Percentiles rank a stretch among this genome's conserved stretches.
These are phyloP conservation scores for Pterostichus madidus DNA, from an alignment of 2,888 invertebrate species.

Conservation along the genomic window DNA sequence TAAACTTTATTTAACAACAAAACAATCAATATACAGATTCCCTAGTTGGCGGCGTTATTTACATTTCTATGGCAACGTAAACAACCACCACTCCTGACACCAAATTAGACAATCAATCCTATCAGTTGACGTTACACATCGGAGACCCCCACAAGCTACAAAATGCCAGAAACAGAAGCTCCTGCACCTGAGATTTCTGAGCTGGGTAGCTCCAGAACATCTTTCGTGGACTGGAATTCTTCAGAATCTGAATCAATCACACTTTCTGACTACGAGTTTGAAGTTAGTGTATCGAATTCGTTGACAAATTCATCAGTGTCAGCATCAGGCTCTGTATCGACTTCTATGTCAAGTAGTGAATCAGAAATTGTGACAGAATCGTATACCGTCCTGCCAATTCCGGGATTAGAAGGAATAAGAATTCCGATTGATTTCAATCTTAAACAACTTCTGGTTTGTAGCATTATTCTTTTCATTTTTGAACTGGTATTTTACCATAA, in stretches of 20 bases:
- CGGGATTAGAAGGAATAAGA: slow-evolving; percentile 49
- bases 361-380: slow-evolving; percentile 7
- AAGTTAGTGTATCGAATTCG: slow-evolving; percentile 30
- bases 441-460: slow-evolving; percentile 53
- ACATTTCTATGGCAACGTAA: slow-evolving; percentile 54
- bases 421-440: slow-evolving; percentile 57
- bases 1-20: background rate
- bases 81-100: slow-evolving; percentile 27
- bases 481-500: background rate
- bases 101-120: background rate
- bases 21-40: slow-evolving; percentile 14
- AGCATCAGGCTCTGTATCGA: background rate
- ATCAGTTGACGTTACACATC: slow-evolving; percentile 38
- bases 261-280: slow-evolving; percentile 57
- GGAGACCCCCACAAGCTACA: background rate
- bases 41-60: slow-evolving; percentile 1
- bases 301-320: slow-evolving; percentile 31
- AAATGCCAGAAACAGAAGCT: slow-evolving; percentile 61
- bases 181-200: slow-evolving; percentile 47
- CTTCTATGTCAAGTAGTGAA: slow-evolving; percentile 12
- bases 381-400: slow-evolving; percentile 22
- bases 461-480: background rate
- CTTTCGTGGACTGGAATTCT: slow-evolving; percentile 50
- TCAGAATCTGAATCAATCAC: slow-evolving; percentile 57
- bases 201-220: slow-evolving; percentile 43